phyloP scores from a whole-genome alignment of 2,797 vertebrate species.

The Acridotheres tristis region DNA sequence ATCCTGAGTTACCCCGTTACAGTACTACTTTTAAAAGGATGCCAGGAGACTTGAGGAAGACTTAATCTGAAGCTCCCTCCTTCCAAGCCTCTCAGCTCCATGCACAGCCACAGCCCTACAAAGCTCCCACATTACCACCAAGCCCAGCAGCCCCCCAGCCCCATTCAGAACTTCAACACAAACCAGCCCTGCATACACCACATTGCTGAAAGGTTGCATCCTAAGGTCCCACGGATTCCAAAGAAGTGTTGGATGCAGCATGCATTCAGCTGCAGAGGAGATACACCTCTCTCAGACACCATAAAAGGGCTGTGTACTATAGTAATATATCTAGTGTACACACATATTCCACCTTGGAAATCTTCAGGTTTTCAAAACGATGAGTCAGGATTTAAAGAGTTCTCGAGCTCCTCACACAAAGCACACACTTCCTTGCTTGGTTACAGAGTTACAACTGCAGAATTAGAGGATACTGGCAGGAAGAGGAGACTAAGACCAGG shows the following conservation, averaged over 20 bases:
- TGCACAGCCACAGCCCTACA: neutral
- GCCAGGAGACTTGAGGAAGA: neutral
- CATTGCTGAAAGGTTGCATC: accelerated
- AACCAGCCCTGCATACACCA: neutral
- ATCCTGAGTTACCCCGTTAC: accelerated
- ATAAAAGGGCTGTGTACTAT: neutral
- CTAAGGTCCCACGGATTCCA: neutral
- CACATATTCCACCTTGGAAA: neutral
- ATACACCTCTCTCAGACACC: neutral
- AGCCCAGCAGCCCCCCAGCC: neutral
- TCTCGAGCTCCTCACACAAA: neutral
- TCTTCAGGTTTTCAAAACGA: neutral
- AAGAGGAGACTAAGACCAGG: neutral
- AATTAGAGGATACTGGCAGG: neutral
- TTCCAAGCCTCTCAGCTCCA: neutral
- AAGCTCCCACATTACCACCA: accelerated
- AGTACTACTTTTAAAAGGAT: neutral
- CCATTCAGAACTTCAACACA: accelerated
- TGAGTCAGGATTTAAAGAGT: neutral
- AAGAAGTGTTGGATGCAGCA: neutral
- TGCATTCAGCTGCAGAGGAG: neutral
- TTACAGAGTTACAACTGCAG: neutral
- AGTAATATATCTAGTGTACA: neutral
- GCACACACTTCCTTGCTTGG: neutral
- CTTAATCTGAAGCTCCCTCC: neutral